Conservation (phyloP, 2,888 invertebrate genomes). For the Chymomyza procnemis region DNA sequence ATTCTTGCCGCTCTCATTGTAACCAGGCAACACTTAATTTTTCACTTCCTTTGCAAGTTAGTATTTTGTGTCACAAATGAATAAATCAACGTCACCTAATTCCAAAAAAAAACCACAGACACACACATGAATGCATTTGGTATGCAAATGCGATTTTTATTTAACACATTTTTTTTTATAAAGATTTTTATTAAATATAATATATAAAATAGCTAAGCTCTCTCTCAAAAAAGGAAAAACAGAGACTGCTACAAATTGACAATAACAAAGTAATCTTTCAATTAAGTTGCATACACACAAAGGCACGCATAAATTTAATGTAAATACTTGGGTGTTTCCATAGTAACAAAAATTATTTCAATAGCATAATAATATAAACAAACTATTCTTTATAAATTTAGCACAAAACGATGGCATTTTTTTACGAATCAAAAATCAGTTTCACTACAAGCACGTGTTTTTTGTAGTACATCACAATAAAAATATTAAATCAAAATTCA, state of each 20-base stretch:
- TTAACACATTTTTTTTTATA: conserved; percentile 19
- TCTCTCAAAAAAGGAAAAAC: not conserved
- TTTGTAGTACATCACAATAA: not conserved
- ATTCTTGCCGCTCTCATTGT: not conserved
- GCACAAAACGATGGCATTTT: not conserved
- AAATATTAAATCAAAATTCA: not conserved
- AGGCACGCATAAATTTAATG: conserved; percentile 3
- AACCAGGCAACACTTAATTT: not conserved
- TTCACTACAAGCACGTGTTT: not conserved
- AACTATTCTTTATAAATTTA: not conserved
- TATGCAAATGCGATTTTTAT: conserved; percentile 8
- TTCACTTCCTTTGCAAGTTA: not conserved
- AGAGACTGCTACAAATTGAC: conserved; percentile 58
- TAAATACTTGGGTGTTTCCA: not conserved
- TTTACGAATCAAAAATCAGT: not conserved
- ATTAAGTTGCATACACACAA: conserved; percentile 49
- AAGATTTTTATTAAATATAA: conserved; percentile 50
- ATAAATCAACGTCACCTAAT: not conserved
- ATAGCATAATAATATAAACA: conserved; percentile 43
- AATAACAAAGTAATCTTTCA: conserved; percentile 71
- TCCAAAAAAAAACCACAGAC: not conserved
- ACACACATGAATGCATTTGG: conserved; percentile 12
- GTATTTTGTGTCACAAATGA: not conserved
- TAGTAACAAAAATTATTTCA: conserved; percentile 39
- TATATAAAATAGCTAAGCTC: conserved; percentile 57